These are phyloP conservation scores for Lophotis ruficrista DNA, from an alignment of 2,113 vertebrate genomes.

Conservation along the genomic window DNA sequence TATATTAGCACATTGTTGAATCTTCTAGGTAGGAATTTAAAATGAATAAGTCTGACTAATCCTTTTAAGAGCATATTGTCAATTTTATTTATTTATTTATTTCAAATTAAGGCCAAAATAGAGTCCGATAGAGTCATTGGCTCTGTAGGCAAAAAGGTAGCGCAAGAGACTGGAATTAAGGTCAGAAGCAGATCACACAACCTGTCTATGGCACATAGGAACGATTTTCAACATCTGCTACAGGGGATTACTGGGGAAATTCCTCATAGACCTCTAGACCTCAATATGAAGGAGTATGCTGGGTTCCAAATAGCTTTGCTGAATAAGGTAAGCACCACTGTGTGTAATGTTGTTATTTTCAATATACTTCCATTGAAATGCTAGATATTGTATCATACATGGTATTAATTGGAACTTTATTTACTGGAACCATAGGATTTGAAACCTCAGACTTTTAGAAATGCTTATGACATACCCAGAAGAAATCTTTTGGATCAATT, in stretches of 20 bases:
- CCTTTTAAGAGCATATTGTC: constrained; percentile 68
- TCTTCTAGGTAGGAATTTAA: constrained; percentile 62
- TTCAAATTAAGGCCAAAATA: constrained; percentile 89
- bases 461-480: constrained; percentile 95
- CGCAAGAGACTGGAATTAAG: constrained; percentile 89
- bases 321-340: constrained; percentile 85
- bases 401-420: constrained; percentile 27
- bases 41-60: constrained; percentile 69
- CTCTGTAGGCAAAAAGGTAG: constrained; percentile 89
- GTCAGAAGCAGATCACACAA: constrained; percentile 86
- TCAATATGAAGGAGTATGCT: constrained; percentile 94
- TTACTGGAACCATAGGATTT: constrained; percentile 82
- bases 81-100: constrained; percentile 72
- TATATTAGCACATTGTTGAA: constrained; percentile 50
- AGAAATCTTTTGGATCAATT: constrained; percentile 95
- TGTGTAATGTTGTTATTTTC: constrained; percentile 65
- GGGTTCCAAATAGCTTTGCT: constrained; percentile 93
- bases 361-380: constrained; percentile 59
- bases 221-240: constrained; percentile 91
- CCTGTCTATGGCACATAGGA: constrained; percentile 86
- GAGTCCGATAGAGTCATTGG: constrained; percentile 94
- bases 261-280: constrained; percentile 83
- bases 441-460: constrained; percentile 94
- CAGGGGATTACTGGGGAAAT: constrained; percentile 88
- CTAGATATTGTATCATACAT: constrained; percentile 8